These are phyloP conservation scores for Akabosia matsudoensis DNA, from an alignment of 1,140 invertebrate genomes.

Conservation along the genomic window DNA sequence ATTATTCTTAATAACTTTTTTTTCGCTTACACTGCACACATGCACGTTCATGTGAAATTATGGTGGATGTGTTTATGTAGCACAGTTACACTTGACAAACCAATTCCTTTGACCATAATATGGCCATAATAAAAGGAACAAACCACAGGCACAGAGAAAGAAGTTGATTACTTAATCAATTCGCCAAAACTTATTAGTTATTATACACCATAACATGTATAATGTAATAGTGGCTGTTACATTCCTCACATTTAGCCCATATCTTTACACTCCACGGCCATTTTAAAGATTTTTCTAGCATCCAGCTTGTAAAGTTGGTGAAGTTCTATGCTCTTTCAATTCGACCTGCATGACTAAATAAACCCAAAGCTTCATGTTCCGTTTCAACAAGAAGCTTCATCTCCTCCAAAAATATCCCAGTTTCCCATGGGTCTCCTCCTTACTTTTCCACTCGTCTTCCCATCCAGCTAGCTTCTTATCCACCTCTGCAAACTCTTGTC, in stretches of 20 bases:
- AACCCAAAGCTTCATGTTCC: neutral
- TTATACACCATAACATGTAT: neutral
- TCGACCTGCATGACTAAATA: neutral
- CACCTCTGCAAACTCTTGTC: neutral
- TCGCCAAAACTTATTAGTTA: neutral
- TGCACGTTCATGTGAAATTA: neutral
- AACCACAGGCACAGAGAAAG: neutral
- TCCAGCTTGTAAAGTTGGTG: too few relatives aligned
- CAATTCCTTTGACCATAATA: neutral
- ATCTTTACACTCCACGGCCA: neutral
- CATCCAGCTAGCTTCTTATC: too few relatives aligned
- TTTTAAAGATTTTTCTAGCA: too few relatives aligned
- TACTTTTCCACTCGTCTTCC: neutral
- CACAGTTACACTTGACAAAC: neutral
- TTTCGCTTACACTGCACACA: neutral
- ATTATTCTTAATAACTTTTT: neutral
- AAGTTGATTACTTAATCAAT: conserved; percentile 7
- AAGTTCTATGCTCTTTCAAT: neutral
- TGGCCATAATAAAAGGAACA: neutral
- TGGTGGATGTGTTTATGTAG: neutral
- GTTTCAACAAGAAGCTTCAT: neutral
- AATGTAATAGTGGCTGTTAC: neutral
- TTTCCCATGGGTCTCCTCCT: neutral
- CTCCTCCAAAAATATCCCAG: conserved; percentile 6
- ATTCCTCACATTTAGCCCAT: neutral